Evolutionary conservation across 1,140 invertebrate species (phyloP), one percentile per base, ranked within the genome.

Genomic region (Rhysida immarginata): DNA sequence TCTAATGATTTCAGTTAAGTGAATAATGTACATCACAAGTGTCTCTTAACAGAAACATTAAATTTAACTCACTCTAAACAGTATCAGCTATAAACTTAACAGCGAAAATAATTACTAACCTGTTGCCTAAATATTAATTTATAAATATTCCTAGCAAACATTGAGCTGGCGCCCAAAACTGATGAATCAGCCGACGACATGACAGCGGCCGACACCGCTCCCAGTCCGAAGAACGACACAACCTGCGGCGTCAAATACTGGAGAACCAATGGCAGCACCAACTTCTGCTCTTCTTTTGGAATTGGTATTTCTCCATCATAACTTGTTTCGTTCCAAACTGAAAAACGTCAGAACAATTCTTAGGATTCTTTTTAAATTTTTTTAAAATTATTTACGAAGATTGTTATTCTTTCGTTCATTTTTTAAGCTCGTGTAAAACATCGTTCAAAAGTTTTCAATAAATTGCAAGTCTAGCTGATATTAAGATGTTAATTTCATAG

Each of bases 131-230:
- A 94, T 66, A 96, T 91, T 64, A 95, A 78, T 74, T 91, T 94
- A 78, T 96, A 97, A 57, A 98, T 87, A 70, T 98, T 98, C 66
- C 92, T 81, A 53, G 95, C 92, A 70, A 97, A 98, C 94, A 98
- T 97, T 18, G 92, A 95, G 59, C 88, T 88, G 1, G 95, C 94
- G 18, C 91, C 95, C 11, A 98, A 77, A 25, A 98, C 88, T 58
- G 92, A 96, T 41, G 94, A 97, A 70, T 98, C 95, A 0, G 94
- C 93, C 1, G 94, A 97, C 26, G 92, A 96, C 94, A 97, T 96
- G 25, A 96, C 93, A 13, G 94, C 93, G 2, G 94, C 94, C 0
- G 92, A 96, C 2, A 98, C 91, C n/a, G 95, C 94, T 0, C 95
- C 95, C 56, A 98, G 75, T 0, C 94, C 95, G 66, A 98, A 87